Evolutionary conservation across 2,113 vertebrate species (phyloP).

Genomic region (Megalops atlanticus): DNA sequence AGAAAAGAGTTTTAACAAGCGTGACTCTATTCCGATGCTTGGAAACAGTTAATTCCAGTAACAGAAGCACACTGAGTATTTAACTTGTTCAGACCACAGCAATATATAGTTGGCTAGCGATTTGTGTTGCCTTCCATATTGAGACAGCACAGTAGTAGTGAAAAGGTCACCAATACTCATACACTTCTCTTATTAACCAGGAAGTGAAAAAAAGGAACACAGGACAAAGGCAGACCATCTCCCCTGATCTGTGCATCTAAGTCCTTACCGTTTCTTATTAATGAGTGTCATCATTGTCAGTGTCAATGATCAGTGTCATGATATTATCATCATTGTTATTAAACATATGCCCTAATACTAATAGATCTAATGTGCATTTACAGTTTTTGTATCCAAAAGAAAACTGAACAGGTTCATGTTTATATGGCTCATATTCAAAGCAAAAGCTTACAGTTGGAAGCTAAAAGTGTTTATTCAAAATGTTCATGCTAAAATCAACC

Average conservation of each 20-base stretch:
- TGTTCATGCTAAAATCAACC: no score
- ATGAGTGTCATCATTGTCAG: background rate
- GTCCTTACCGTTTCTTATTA: background rate
- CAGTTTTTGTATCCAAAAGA: no score
- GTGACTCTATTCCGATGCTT: background rate
- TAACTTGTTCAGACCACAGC: background rate
- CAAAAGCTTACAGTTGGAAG: no score
- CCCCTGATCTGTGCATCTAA: background rate
- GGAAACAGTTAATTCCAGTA: background rate
- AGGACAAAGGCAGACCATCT: background rate
- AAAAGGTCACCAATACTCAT: background rate
- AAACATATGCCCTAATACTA: no score
- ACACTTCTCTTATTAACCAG: background rate
- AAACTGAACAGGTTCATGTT: no score
- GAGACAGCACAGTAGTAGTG: background rate
- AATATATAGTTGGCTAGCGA: no score
- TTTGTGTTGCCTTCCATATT: background rate
- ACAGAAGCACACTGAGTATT: background rate
- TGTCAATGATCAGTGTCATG: no score
- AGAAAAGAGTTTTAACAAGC: no score
- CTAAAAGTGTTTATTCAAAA: no score
- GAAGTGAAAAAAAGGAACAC: slow-evolving; percentile 7
- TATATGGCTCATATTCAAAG: no score
- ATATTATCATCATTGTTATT: no score
- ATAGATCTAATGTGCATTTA: no score